These are phyloP conservation scores for Meiosimyza decipiens DNA, from an alignment of 2,888 invertebrate species.

Conservation along the genomic window DNA sequence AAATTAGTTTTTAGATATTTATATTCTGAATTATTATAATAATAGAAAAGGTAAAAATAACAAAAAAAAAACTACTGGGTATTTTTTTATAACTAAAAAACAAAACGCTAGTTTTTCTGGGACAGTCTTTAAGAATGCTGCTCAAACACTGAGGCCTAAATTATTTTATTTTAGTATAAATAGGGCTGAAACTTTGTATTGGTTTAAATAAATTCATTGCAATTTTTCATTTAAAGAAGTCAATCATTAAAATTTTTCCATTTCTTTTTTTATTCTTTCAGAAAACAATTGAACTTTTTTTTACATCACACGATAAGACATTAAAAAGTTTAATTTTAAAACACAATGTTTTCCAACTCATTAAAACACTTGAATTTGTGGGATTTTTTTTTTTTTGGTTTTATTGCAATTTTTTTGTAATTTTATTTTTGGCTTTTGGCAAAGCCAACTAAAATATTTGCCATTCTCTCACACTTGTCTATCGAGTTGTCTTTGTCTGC, in stretches of 20 bases:
- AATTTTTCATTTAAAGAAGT: neutral
- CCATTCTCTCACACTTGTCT: neutral
- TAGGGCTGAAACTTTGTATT: no score
- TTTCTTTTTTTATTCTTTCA: neutral
- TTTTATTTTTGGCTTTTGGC: slow-evolving; percentile 2
- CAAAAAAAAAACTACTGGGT: no score
- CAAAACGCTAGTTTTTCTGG: no score
- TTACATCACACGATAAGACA: neutral
- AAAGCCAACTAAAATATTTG: neutral
- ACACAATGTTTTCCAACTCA: neutral
- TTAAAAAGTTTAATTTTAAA: neutral
- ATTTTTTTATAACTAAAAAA: no score
- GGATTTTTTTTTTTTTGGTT: no score
- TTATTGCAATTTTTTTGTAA: neutral
- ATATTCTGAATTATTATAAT: no score
- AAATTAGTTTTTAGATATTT: no score
- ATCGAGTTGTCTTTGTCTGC: slow-evolving; percentile 8
- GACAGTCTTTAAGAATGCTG: no score
- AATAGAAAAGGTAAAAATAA: no score
- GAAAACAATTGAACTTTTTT: slow-evolving; percentile 1
- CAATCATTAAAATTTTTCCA: neutral
- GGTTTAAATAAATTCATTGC: neutral
- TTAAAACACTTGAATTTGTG: slow-evolving; percentile 2
- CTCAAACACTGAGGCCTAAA: no score
- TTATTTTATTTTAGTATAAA: no score